Evolutionary conservation across 2,888 invertebrate genomes (phyloP).

Genomic region (Platycheirus albimanus): DNA sequence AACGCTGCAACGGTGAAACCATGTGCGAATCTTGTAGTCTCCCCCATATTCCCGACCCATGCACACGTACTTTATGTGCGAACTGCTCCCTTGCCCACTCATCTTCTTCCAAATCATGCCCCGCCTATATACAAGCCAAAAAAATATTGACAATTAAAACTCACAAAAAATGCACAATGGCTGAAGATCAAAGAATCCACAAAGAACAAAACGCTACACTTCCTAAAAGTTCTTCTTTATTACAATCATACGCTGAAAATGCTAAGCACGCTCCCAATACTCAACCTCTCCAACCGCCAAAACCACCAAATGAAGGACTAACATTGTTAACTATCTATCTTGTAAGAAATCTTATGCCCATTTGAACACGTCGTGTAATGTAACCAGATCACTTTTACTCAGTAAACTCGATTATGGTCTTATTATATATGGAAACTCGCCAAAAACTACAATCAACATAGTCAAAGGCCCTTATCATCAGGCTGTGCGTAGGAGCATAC

Average conservation of each 20-base stretch:
- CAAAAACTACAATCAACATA: no score
- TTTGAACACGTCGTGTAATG: no score
- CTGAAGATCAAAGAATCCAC: background rate
- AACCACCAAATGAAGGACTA: no score
- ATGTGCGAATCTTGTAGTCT: conserved; percentile 24
- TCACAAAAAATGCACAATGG: background rate
- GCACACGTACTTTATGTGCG: background rate
- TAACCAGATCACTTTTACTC: no score
- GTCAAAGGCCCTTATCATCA: no score
- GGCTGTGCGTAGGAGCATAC: no score
- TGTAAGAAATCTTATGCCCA: no score
- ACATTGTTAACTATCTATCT: no score
- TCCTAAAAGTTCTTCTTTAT: background rate
- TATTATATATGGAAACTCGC: no score
- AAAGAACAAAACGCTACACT: background rate
- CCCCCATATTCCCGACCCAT: conserved; percentile 1
- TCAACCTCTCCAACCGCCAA: no score
- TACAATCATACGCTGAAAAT: background rate
- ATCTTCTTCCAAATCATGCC: conserved; percentile 5
- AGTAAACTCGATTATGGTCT: no score
- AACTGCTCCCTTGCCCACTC: background rate
- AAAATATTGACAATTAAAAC: conserved; percentile 8
- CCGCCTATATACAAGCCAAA: conserved; percentile 1
- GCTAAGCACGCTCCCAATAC: no score
- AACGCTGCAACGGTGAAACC: conserved; percentile 21